These are phyloP conservation scores for Andrena bicolor DNA, from an alignment of 2,888 invertebrate genomes.

Conservation along the genomic window DNA sequence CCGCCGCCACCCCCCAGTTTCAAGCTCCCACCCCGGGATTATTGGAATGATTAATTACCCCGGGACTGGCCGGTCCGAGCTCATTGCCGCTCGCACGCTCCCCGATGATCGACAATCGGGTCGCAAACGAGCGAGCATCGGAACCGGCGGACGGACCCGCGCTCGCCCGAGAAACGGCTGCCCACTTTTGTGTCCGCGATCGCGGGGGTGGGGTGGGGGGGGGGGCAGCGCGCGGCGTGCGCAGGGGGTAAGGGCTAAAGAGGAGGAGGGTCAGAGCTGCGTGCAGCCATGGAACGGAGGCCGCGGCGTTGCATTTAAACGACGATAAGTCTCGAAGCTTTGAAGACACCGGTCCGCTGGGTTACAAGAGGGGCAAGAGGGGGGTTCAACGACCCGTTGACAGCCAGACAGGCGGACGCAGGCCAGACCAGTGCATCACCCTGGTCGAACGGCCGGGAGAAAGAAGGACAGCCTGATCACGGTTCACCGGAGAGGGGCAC, in stretches of 20 bases:
- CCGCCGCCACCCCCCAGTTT: too few relatives aligned
- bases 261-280: slow-evolving; percentile 56
- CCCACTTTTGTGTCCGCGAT: slow-evolving; percentile 49
- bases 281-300: slow-evolving; percentile 65
- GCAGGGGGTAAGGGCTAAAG: slow-evolving; percentile 11
- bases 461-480: slow-evolving; percentile 25
- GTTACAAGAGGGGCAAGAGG: slow-evolving; percentile 87
- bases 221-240: background rate
- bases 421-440: slow-evolving; percentile 85
- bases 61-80: slow-evolving; percentile 7
- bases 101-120: slow-evolving; percentile 44
- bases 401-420: slow-evolving; percentile 83
- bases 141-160: slow-evolving; percentile 51
- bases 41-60: slow-evolving; percentile 49
- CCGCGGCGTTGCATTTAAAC: slow-evolving; percentile 75
- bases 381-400: slow-evolving; percentile 84
- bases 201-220: too few relatives aligned
- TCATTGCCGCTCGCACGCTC: slow-evolving; percentile 37
- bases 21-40: slow-evolving; percentile 10
- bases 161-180: slow-evolving; percentile 42
- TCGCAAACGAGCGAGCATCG: slow-evolving; percentile 4
- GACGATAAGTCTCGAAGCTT: slow-evolving; percentile 77
- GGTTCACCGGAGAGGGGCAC: background rate
- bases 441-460: slow-evolving; percentile 52
- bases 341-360: slow-evolving; percentile 87